Evolutionary conservation across 2,888 invertebrate genomes (phyloP).

Genomic region (Drymonia ruficornis): DNA sequence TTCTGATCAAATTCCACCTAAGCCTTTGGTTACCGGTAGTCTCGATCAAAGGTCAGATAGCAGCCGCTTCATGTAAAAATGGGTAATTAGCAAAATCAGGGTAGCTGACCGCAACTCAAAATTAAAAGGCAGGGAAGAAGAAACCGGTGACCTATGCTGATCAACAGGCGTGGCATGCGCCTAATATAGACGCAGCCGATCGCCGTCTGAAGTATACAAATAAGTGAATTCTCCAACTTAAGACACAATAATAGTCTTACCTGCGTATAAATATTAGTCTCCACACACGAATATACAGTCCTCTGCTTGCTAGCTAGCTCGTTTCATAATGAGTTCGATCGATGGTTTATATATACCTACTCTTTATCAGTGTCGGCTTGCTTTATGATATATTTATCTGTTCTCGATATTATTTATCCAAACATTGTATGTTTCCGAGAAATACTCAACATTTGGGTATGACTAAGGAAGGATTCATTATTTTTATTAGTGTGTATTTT

Average conservation of each 20-base stretch:
- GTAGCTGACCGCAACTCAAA: no score
- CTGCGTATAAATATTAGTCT: neutral
- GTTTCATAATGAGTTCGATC: conserved; percentile 2
- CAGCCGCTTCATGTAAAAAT: no score
- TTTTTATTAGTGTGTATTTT: neutral
- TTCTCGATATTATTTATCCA: neutral
- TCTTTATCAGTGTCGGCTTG: conserved; percentile 6
- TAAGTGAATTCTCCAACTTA: no score
- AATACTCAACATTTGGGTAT: conserved; percentile 19
- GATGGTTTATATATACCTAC: conserved; percentile 9
- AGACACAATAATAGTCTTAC: conserved; percentile 3
- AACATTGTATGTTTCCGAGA: neutral
- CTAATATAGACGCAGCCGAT: no score
- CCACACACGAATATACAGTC: neutral
- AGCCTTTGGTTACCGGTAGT: no score
- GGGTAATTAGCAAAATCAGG: no score
- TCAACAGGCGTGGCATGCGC: no score
- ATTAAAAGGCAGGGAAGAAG: no score
- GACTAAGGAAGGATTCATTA: conserved; percentile 11
- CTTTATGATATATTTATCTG: conserved; percentile 9
- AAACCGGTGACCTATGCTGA: no score
- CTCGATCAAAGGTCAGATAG: no score
- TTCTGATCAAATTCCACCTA: no score
- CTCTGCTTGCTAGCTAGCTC: neutral
- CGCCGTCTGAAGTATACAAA: no score